Evolutionary conservation across 1,140 invertebrate species (phyloP).

Genomic region (Dinoponera quadriceps): DNA sequence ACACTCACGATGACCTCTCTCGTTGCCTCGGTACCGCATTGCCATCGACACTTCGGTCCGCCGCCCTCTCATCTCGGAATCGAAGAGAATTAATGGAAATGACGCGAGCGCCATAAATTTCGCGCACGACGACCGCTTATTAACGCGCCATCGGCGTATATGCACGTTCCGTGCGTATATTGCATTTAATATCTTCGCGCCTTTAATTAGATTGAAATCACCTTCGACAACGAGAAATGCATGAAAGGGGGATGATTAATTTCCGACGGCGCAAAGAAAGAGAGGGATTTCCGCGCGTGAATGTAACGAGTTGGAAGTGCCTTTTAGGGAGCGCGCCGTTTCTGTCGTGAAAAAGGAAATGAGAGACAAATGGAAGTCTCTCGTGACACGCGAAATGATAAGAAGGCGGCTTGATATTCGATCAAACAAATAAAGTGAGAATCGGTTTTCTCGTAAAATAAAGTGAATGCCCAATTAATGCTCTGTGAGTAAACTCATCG

Average conservation of each 20-base stretch:
- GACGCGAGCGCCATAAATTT: conserved; percentile 64
- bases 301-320: too few species aligned
- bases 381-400: too few species aligned
- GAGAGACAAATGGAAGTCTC: too few species aligned
- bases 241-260: not conserved
- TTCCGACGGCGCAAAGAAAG: too few species aligned
- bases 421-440: too few species aligned
- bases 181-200: conserved; percentile 26
- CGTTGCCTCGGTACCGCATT: conserved; percentile 4
- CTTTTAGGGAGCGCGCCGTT: too few species aligned
- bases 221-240: not conserved
- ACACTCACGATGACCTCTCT: conserved; percentile 43
- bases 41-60: conserved; percentile 54
- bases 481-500: conserved; percentile 7
- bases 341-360: too few species aligned
- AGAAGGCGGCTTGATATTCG: too few species aligned
- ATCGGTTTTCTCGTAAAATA: too few species aligned
- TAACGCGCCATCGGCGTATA: conserved; percentile 40
- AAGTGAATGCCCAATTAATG: too few species aligned
- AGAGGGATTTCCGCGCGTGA: too few species aligned
- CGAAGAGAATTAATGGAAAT: conserved; percentile 69
- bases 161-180: not conserved
- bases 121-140: conserved; percentile 46
- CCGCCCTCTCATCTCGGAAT: conserved; percentile 59
- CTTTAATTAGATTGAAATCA: conserved; percentile 4